Percentiles rank a stretch among this genome's conserved stretches.
phyloP scores from a whole-genome alignment of 1,140 invertebrate genomes.

The Frieseomelitta varia region DNA sequence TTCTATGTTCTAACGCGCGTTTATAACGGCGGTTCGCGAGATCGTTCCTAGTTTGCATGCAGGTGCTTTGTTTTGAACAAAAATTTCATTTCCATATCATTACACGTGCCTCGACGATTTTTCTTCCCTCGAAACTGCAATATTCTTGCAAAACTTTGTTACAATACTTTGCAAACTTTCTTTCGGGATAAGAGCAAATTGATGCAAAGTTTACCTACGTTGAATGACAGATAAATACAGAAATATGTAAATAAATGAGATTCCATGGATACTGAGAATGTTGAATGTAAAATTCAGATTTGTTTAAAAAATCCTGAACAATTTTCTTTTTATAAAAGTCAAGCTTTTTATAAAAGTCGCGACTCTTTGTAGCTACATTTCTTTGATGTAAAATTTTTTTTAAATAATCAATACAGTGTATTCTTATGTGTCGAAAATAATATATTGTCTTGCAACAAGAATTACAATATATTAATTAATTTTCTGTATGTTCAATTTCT shows the following conservation, averaged over 20 bases:
- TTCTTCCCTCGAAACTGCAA: background rate
- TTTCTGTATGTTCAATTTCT: background rate
- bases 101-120: background rate
- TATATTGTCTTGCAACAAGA: background rate
- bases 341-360: too few relatives aligned
- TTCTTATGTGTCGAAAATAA: too few relatives aligned
- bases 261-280: background rate
- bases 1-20: background rate
- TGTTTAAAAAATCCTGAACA: background rate
- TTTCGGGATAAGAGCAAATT: background rate
- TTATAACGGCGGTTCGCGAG: background rate
- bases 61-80: background rate
- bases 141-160: background rate
- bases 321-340: background rate
- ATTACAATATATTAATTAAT: background rate
- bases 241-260: too few relatives aligned
- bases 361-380: background rate
- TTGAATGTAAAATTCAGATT: background rate
- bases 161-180: background rate
- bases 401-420: background rate
- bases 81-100: background rate
- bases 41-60: background rate
- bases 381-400: background rate
- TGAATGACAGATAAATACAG: background rate
- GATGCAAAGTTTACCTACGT: background rate